Base-by-base conservation (phyloP, 2,113 vertebrate species). In the Colaptes auratus region DNA sequence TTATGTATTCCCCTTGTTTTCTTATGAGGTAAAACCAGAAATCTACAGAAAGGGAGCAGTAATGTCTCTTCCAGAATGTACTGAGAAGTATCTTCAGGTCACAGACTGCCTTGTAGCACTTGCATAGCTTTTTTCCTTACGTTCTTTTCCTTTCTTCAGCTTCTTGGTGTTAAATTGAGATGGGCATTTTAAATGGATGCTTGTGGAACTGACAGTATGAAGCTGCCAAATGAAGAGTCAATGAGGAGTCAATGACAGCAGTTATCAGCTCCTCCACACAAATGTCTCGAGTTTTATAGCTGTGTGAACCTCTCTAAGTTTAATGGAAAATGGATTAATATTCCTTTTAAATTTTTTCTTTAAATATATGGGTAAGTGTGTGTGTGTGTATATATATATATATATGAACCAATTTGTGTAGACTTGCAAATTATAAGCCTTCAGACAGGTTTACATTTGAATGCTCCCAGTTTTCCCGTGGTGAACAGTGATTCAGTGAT, bases 141-240 rank as follows among this genome's bases (percentile, higher is more conserved):
- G 5, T 24, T 73, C 64, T 92, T 87, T 78, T 42, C 48, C 52
- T 61, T 39, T 25, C n/a, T 95, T 86, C 69, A 58, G 24, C 11
- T 89, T 89, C 81, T 89, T 74, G n/a, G 39, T 94, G 70, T 83
- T 92, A 95, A 93, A 88, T 72, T 82, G 66, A 74, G 65, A 58
- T 91, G 78, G 76, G 12, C 24, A 52, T 86, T 94, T 92, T 75
- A 96, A 95, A 96, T 58, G 23, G 15, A 82, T 88, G 33, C 59
- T 89, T 90, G 71, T 63, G 83, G 89, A 90, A 86, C 81, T 83
- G 70, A 61, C 74, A 80, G 84, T 90, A 92, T 88, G 86, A 95
- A 93, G 66, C 60, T 96, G 92, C 59, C 84, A 92, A 87, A 87
- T 58, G 87, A 91, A 89, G 70, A 95, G 86, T 86, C 61, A 95